Percentiles rank a stretch among this genome's conserved stretches.
Conservation (phyloP, 2,797 vertebrate genomes). For the Poeciliopsis paucimaculata region DNA sequence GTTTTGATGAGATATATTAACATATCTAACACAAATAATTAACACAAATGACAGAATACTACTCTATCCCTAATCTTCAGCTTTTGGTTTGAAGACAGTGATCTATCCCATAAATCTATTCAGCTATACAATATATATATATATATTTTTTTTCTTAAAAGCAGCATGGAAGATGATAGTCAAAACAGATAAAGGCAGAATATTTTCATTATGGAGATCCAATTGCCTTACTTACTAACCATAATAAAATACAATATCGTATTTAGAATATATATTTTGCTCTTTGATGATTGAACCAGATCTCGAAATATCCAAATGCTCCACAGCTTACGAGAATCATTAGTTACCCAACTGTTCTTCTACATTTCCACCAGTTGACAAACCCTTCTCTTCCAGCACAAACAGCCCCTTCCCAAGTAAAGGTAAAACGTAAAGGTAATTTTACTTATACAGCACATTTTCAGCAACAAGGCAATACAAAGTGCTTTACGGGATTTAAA, state of each 20-base stretch:
- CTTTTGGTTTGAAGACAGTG: slow-evolving; percentile 20
- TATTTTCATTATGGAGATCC: not conserved
- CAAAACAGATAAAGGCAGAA: not conserved
- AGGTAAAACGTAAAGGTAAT: no score
- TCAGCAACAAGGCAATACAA: no score
- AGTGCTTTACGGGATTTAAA: no score
- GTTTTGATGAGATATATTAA: slow-evolving; percentile 4
- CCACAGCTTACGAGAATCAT: not conserved
- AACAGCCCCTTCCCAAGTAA: slow-evolving; percentile 32
- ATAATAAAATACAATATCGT: not conserved
- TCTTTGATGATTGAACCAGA: not conserved
- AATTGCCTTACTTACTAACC: not conserved
- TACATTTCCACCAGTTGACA: slow-evolving; percentile 44
- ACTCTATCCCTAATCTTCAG: slow-evolving; percentile 8
- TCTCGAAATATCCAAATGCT: not conserved
- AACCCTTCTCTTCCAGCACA: slow-evolving; percentile 3
- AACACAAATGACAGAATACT: not conserved
- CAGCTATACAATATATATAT: slow-evolving; percentile 3
- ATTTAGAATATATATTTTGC: not conserved
- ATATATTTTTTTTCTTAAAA: not conserved
- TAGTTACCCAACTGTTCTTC: slow-evolving; percentile 27
- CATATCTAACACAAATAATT: not conserved
- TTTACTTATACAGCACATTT: no score
- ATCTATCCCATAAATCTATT: not conserved
- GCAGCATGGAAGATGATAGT: not conserved